These are phyloP conservation scores for Mylabris phalerata DNA, from an alignment of 1,140 invertebrate species.

Conservation along the genomic window DNA sequence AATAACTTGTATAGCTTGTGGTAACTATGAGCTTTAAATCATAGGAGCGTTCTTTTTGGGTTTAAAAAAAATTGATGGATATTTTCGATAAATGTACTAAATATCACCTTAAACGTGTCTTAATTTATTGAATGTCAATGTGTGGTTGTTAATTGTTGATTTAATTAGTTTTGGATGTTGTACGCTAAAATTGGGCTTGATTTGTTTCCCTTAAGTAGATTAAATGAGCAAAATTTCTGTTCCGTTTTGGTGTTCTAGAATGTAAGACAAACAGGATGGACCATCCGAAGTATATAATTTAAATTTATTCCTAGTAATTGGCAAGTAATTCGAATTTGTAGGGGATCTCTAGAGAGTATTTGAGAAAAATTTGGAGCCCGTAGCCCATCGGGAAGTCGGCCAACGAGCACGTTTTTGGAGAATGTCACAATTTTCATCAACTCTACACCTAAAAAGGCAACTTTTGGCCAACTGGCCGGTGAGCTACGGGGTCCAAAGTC, in stretches of 20 bases:
- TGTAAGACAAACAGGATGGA: neutral
- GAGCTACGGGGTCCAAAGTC: neutral
- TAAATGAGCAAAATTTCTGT: neutral
- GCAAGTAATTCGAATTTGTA: too few relatives aligned
- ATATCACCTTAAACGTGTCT: conserved; percentile 29
- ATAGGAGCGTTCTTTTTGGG: conserved; percentile 2
- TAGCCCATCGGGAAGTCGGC: too few relatives aligned
- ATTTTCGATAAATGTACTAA: conserved; percentile 14
- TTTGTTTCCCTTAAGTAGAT: conserved; percentile 9
- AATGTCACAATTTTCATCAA: neutral
- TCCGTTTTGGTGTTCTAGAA: conserved; percentile 6
- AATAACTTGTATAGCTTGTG: conserved; percentile 6
- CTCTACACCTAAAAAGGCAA: neutral
- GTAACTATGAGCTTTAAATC: conserved; percentile 26
- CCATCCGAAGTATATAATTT: neutral
- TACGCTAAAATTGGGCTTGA: conserved; percentile 9
- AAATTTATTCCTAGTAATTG: too few relatives aligned
- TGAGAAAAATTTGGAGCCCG: too few relatives aligned
- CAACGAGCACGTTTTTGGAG: neutral
- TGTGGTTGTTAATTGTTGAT: too few relatives aligned
- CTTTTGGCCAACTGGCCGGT: too few relatives aligned
- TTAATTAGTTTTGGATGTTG: too few relatives aligned
- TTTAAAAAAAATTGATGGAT: neutral
- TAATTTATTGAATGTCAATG: conserved; percentile 10
- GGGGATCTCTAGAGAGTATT: too few relatives aligned